Evolutionary conservation across 1,140 invertebrate genomes (phyloP).

Genomic region (Drosophila obscura): DNA sequence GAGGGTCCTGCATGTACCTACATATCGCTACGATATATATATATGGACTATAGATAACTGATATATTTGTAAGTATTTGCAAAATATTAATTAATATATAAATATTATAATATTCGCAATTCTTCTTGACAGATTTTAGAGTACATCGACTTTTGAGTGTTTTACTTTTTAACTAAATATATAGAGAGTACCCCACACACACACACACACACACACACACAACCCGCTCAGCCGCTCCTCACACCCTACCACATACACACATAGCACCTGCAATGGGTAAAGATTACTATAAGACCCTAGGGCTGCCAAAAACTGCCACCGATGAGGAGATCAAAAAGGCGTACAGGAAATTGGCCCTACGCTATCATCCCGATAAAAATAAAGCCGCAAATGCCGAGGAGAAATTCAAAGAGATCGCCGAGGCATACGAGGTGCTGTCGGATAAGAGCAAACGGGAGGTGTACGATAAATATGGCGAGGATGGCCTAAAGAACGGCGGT

Average conservation of each 20-base stretch:
- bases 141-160: slow-evolving; percentile 36
- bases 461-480: slow-evolving; percentile 98
- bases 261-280: slow-evolving; percentile 92
- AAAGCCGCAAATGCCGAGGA: slow-evolving; percentile 97
- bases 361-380: slow-evolving; percentile 99
- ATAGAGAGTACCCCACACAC: no score
- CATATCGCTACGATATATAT: slow-evolving; percentile 23
- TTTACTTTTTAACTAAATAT: slow-evolving; percentile 14
- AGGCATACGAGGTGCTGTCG: slow-evolving; percentile 98
- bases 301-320: slow-evolving; percentile 92
- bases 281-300: slow-evolving; percentile 98
- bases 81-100: not conserved
- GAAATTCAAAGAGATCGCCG: slow-evolving; percentile 98
- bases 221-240: slow-evolving; percentile 11
- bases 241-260: slow-evolving; percentile 26
- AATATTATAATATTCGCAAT: not conserved
- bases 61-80: slow-evolving; percentile 34
- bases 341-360: slow-evolving; percentile 98
- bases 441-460: slow-evolving; percentile 97
- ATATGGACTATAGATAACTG: slow-evolving; percentile 55
- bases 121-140: slow-evolving; percentile 41
- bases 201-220: slow-evolving; percentile 25
- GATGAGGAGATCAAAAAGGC: slow-evolving; percentile 99
- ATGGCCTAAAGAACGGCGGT: slow-evolving; percentile 93
- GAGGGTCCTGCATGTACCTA: slow-evolving; percentile 32